Evolutionary conservation across 2,888 invertebrate species (phyloP).

Genomic region (Microplitis deprimator): DNA sequence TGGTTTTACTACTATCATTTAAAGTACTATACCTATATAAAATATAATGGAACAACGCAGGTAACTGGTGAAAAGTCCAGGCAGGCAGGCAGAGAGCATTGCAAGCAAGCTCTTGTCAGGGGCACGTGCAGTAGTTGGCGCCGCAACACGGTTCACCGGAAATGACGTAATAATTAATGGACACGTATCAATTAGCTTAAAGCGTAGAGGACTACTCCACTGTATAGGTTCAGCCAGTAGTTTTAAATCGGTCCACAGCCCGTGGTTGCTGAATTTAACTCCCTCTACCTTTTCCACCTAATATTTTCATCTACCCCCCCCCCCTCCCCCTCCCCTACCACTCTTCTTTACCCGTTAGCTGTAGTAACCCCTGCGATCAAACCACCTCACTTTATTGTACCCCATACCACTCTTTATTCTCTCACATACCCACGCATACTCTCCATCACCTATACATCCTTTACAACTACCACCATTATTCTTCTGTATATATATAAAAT

Average conservation of each 20-base stretch:
- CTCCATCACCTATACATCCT: background rate
- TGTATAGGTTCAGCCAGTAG: slow-evolving; percentile 33
- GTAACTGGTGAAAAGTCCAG: slow-evolving; percentile 22
- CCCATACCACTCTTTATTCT: slow-evolving; percentile 20
- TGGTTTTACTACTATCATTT: too few species aligned
- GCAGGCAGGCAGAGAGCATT: slow-evolving; percentile 25
- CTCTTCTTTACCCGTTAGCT: background rate
- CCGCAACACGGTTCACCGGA: slow-evolving; percentile 64
- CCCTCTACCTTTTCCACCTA: slow-evolving; percentile 8
- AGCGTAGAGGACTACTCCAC: slow-evolving; percentile 34
- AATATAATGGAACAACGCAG: background rate
- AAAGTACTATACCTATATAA: too few species aligned
- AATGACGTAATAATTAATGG: slow-evolving; percentile 71
- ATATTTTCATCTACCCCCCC: background rate
- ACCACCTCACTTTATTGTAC: too few species aligned
- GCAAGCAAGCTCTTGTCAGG: slow-evolving; percentile 57
- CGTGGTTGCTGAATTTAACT: slow-evolving; percentile 10
- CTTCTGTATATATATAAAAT: background rate
- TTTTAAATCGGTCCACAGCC: slow-evolving; percentile 46
- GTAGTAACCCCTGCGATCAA: too few species aligned
- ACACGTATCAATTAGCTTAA: slow-evolving; percentile 68
- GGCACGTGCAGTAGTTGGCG: slow-evolving; percentile 60
- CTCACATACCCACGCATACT: slow-evolving; percentile 31
- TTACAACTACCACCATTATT: background rate
- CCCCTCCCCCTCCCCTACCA: background rate